phyloP scores from a whole-genome alignment of 2,113 vertebrate species.

The Eptesicus fuscus region DNA sequence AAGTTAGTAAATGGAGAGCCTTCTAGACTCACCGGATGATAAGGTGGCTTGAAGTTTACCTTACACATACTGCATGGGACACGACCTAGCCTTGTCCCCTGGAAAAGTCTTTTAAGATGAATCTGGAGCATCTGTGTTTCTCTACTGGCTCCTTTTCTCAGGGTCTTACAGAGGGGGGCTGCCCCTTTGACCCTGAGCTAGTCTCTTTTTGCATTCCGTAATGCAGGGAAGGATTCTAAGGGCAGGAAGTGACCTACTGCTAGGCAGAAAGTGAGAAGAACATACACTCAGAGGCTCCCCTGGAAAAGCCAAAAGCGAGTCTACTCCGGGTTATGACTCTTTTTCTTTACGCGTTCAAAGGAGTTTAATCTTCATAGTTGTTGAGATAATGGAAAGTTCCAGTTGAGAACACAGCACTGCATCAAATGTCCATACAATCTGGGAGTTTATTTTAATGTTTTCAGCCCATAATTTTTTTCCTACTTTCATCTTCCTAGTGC shows the following conservation, averaged over 20 bases:
- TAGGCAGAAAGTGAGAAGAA: not conserved
- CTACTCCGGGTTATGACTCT: not conserved
- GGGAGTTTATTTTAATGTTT: not conserved
- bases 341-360: not conserved
- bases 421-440: not conserved
- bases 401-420: not conserved
- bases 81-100: not conserved
- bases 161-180: not conserved
- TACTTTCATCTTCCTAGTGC: not conserved
- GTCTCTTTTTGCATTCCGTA: not conserved
- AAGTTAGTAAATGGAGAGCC: not conserved
- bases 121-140: not conserved
- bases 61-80: not conserved
- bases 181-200: not conserved
- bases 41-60: not conserved
- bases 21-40: not conserved
- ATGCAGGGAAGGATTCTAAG: not conserved
- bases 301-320: not conserved
- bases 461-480: not conserved
- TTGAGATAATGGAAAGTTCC: not conserved
- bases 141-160: not conserved
- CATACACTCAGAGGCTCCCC: not conserved
- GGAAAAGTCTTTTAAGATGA: not conserved
- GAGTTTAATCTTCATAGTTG: not conserved
- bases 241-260: not conserved